phyloP scores from a whole-genome alignment of 1,140 invertebrate genomes.

The Cryptotermes secundus region DNA sequence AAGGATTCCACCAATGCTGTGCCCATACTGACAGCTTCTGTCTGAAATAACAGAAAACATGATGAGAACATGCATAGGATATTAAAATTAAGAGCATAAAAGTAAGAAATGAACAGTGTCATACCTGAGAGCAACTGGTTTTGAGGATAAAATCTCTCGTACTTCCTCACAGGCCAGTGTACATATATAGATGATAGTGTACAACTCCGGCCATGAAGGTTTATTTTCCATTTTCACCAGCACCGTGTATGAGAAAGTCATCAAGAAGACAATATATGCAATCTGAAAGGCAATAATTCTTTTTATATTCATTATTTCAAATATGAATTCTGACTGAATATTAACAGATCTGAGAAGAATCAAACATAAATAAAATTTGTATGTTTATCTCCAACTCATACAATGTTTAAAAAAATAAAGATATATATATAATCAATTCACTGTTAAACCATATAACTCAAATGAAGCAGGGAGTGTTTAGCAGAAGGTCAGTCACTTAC shows the following conservation, averaged over 20 bases:
- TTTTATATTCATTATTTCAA: too few species aligned
- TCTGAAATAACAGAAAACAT: constrained; percentile 50
- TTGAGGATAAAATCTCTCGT: constrained; percentile 83
- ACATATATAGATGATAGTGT: constrained; percentile 87
- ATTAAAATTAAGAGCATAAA: too few species aligned
- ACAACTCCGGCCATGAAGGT: constrained; percentile 85
- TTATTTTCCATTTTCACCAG: constrained; percentile 77
- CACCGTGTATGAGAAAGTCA: constrained; percentile 89
- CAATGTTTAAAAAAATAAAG: too few species aligned
- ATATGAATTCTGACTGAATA: too few species aligned
- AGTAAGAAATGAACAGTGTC: too few species aligned
- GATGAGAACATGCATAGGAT: not conserved
- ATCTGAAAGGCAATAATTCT: constrained; percentile 68
- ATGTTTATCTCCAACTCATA: too few species aligned
- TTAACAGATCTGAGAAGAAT: too few species aligned
- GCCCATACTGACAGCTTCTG: constrained; percentile 92
- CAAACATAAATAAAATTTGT: too few species aligned
- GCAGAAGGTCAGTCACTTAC: too few species aligned
- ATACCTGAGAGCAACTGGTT: constrained; percentile 79
- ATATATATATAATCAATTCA: too few species aligned
- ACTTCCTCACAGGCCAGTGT: constrained; percentile 91
- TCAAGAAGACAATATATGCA: constrained; percentile 89
- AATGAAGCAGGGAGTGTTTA: too few species aligned
- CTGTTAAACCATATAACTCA: too few species aligned
- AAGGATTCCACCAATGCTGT: constrained; percentile 91